Evolutionary conservation across 2,888 invertebrate genomes (phyloP), one percentile per base, ranked within the genome.

Genomic region (Leptothorax acervorum): DNA sequence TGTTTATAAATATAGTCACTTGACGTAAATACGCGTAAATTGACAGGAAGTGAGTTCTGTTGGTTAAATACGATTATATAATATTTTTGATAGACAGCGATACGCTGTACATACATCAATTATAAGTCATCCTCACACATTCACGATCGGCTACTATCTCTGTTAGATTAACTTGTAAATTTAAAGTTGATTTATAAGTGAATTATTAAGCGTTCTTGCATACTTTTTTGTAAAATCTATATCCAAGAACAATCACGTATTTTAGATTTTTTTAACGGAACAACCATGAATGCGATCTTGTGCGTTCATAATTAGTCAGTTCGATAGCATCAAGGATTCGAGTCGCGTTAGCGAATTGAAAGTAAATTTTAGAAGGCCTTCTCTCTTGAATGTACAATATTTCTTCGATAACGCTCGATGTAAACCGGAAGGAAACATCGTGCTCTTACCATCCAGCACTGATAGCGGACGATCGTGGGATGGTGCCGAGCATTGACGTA

Each of bases 391-490:
- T 28, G 45, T 74, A 60, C 12, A 73, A 71, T 11, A 73, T 73
- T 73, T 73, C 55, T 73, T 23, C 6, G 73, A 73, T 73, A 73
- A 57, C 28, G 35, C 23, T 62, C 55, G 55, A 78, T 79, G 85
- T 83, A 88, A 85, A 85, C 82, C 84, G 90, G 90, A 90, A 90
- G 88, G 88, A 90, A 90, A 79, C 68, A 85, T 28, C 66, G 63
- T 68, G 60, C 60, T 65, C 71, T 88, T 88, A 85, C 74, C 73
- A 85, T 84, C 78, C 83, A 48, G 51, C 35, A 82, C 76, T 83
- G 90, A 90, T 90, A 90, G 86, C 83, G 65, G 31, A 31, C 75
- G 87, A 85, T 87, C 88, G 89, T 89, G 86, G 88, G 91, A 90
- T 86, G 89, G 86, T 86, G 66, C 84, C 84, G 88, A 88, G 86